These are phyloP conservation scores for Arizona elegans DNA, from an alignment of 2,113 vertebrate species.

Conservation along the genomic window DNA sequence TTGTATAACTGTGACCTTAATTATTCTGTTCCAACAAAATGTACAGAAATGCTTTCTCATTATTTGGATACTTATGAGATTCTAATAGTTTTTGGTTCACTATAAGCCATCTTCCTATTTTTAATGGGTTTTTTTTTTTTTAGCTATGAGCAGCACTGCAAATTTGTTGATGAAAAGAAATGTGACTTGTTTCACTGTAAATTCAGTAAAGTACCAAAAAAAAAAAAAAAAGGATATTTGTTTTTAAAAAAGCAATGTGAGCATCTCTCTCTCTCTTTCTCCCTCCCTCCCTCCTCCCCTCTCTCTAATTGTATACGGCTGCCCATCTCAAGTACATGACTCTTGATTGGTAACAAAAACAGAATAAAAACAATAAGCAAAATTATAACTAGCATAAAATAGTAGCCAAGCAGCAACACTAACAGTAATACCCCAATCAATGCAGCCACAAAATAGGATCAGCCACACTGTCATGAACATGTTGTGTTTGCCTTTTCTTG, in stretches of 20 bases:
- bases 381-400: background rate
- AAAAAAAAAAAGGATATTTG: background rate
- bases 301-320: background rate
- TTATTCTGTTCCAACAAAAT: background rate
- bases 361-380: background rate
- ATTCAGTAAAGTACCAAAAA: background rate
- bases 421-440: background rate
- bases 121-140: background rate
- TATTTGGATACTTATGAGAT: background rate
- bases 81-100: background rate
- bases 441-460: background rate
- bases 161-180: background rate
- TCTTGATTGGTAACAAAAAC: background rate
- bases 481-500: background rate
- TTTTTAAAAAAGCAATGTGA: background rate
- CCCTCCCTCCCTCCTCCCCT: background rate
- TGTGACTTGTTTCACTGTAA: background rate
- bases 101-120: background rate
- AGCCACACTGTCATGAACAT: background rate
- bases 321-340: background rate
- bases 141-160: background rate
- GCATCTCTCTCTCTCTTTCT: background rate
- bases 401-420: background rate
- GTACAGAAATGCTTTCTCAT: background rate
- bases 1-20: background rate